Percentiles rank a stretch among this genome's conserved stretches.
Conservation (phyloP, 2,888 invertebrate genomes). For the Napeogenes inachia region DNA sequence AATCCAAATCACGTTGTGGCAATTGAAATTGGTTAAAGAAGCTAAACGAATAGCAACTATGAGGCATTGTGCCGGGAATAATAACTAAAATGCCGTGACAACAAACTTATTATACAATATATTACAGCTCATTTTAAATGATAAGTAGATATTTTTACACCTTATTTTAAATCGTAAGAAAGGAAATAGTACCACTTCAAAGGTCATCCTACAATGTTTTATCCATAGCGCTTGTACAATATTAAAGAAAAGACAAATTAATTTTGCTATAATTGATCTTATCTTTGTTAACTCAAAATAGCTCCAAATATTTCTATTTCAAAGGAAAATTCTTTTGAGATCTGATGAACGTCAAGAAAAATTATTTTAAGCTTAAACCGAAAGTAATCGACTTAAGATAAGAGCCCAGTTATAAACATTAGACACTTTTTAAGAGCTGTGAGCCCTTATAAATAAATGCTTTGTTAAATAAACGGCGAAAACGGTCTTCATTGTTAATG, state of each 20-base stretch:
- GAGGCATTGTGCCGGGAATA: conserved; percentile 5
- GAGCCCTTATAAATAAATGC: conserved; percentile 33
- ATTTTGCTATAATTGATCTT: too few species aligned
- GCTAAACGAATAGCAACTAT: conserved; percentile 14
- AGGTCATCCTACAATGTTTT: too few species aligned
- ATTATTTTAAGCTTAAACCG: conserved; percentile 41
- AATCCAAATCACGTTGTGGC: conserved; percentile 14
- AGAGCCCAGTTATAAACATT: conserved; percentile 43
- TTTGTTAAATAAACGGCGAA: conserved; percentile 33
- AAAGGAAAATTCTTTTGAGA: conserved; percentile 9
- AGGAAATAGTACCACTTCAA: too few species aligned
- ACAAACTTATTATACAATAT: conserved; percentile 6
- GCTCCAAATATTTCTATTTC: too few species aligned
- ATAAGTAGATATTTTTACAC: too few species aligned
- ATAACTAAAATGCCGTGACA: background rate
- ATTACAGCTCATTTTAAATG: background rate
- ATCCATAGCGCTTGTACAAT: too few species aligned
- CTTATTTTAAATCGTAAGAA: too few species aligned
- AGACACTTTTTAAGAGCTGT: conserved; percentile 17
- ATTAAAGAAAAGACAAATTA: too few species aligned
- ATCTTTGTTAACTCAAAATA: too few species aligned
- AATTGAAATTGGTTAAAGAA: conserved; percentile 14
- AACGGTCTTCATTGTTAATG: conserved; percentile 27
- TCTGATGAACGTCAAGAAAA: conserved; percentile 23
- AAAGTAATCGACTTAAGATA: conserved; percentile 57